Conservation (phyloP, 1,140 invertebrate species). For the Caenorhabditis tropicalis region DNA sequence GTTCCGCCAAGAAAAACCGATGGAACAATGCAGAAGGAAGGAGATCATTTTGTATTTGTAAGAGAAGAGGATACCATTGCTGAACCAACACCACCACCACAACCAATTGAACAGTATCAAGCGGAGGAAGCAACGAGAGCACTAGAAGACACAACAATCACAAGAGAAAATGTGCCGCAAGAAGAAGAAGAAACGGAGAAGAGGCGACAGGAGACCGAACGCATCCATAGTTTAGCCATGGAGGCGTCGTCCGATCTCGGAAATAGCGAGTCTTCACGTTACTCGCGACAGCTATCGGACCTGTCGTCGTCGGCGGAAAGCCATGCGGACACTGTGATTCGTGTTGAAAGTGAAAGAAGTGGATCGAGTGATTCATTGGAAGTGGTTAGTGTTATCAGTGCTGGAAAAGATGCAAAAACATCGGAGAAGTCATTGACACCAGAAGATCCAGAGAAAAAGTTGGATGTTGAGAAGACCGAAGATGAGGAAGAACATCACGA, state of each 20-base stretch:
- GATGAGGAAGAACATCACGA: background rate
- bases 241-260: conserved; percentile 44
- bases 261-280: conserved; percentile 45
- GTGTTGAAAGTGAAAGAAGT: conserved; percentile 37
- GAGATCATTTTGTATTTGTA: conserved; percentile 46
- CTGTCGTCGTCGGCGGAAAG: conserved; percentile 46
- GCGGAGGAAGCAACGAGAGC: background rate
- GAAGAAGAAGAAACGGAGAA: conserved; percentile 39
- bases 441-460: conserved; percentile 30
- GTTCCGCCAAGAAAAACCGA: conserved; percentile 52
- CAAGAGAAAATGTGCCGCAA: conserved; percentile 1
- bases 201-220: conserved; percentile 42
- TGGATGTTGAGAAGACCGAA: background rate
- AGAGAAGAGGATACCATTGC: conserved; percentile 36
- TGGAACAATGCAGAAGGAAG: conserved; percentile 45
- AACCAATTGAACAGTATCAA: background rate
- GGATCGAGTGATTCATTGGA: conserved; percentile 36
- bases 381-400: conserved; percentile 37
- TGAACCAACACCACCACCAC: conserved; percentile 16
- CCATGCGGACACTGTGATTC: conserved; percentile 54
- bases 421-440: conserved; percentile 21
- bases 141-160: background rate
- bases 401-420: conserved; percentile 27
- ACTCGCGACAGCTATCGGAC: conserved; percentile 46
- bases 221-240: conserved; percentile 45